These are phyloP conservation scores for Apotomis betuletana DNA, from an alignment of 2,888 invertebrate genomes.

Conservation along the genomic window DNA sequence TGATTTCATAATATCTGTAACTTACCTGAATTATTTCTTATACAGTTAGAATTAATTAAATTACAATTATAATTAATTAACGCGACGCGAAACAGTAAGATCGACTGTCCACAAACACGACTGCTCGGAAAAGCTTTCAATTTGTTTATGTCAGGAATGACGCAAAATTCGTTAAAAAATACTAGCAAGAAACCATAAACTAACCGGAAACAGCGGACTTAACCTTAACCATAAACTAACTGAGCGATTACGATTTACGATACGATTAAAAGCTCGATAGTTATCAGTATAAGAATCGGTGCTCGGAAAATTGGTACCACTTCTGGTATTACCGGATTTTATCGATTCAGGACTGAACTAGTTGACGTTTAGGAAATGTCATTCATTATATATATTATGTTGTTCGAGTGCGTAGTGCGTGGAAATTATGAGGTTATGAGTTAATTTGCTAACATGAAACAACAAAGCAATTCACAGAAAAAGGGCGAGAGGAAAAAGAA, in stretches of 20 bases:
- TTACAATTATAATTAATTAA: conserved; percentile 23
- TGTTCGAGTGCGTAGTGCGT: conserved; percentile 17
- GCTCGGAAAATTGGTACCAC: not conserved
- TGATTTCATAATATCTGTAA: not conserved
- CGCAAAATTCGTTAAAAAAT: conserved; percentile 18
- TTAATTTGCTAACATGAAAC: conserved; percentile 57
- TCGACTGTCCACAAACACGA: conserved; percentile 14
- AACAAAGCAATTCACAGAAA: conserved; percentile 53
- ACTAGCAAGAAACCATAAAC: conserved; percentile 80
- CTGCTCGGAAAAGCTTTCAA: not conserved
- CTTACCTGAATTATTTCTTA: conserved; percentile 17
- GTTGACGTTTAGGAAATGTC: conserved; percentile 18
- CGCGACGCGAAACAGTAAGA: conserved; percentile 1
- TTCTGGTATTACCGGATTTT: conserved; percentile 9
- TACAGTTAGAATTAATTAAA: conserved; percentile 9
- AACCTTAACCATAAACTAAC: not conserved
- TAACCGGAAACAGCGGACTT: conserved; percentile 27
- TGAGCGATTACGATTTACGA: not conserved
- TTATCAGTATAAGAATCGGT: conserved; percentile 1
- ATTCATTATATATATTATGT: not conserved
- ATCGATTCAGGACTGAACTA: not conserved
- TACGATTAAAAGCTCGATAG: not conserved
- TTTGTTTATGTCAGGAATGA: conserved; percentile 30
- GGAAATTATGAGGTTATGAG: conserved; percentile 41
- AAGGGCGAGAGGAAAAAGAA: conserved; percentile 61